Base-by-base conservation (phyloP, 2,797 vertebrate species). In the Hapalemur alaotrensis region DNA sequence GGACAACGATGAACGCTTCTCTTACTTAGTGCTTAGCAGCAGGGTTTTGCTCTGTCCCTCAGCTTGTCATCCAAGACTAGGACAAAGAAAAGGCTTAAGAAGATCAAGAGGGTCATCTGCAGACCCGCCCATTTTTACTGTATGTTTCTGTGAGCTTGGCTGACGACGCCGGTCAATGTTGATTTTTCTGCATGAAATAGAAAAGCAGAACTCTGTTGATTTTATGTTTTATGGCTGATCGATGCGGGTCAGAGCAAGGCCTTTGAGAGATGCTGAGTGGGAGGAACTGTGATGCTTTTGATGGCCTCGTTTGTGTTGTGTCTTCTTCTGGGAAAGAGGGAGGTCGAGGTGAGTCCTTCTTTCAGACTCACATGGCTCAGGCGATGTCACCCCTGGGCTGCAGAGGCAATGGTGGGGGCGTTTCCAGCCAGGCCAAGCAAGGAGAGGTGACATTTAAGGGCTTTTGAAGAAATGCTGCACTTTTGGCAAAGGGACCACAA, bases 391-490 rank as follows among this genome's bases (percentile, higher is more conserved):
- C 70, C 96, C 79, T 23, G 65, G 52, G 38, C 23, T 30, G 72
- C 81, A 83, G 67, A 94, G 94, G 65, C 89, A 96, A 92, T 48
- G 38, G 52, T 2, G 23, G 76, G 91, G 93, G 83, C 0, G 63
- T 95, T 92, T 75, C 89, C 83, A 72, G 80, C 63, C 57, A 50
- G 41, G 70, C 80, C 1, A 2, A 82, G 76, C 38, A 63, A 94
- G 80, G 80, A 88, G 54, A 87, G 61, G 91, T 94, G 96, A 95
- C 61, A 95, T 87, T 82, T 73, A 70, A 93, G 86, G 84, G 93
- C 96, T 97, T 93, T 97, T 94, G 93, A 96, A 97, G 96, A 96
- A 96, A 90, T 2, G 48, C n/a, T 79, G 65, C 80, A 75, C 96
- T 97, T 95, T 93, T 84, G 96, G 85, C 95, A 94, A 35, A 94